Percentiles rank a stretch among this genome's conserved stretches.
phyloP scores from a whole-genome alignment of 2,113 vertebrate genomes.

The Argyrosomus japonicus region DNA sequence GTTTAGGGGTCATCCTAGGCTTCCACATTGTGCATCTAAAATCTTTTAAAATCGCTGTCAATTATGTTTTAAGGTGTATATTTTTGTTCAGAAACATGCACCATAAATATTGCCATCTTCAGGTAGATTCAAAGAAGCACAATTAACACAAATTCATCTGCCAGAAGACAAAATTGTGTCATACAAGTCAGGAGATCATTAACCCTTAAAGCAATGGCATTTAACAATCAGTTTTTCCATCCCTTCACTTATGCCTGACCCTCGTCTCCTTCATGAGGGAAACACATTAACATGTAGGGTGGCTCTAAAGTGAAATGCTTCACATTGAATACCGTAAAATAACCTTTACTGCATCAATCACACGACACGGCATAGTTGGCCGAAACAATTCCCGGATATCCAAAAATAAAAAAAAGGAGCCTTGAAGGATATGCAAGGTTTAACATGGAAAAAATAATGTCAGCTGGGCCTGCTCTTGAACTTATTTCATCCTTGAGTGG shows the following conservation, averaged over 20 bases:
- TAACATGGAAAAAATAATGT: constrained; percentile 51
- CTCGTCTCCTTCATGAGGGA: constrained; percentile 31
- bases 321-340: constrained; percentile 4
- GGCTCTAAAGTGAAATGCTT: constrained; percentile 10
- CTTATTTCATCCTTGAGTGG: constrained; percentile 41
- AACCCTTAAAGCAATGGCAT: constrained; percentile 38
- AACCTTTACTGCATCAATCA: constrained; percentile 28
- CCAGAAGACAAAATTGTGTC: not conserved
- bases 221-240: constrained; percentile 55
- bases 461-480: constrained; percentile 35
- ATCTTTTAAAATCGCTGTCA: not conserved
- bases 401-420: constrained; percentile 50
- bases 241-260: constrained; percentile 16
- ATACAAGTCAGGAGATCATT: constrained; percentile 50
- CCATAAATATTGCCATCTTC: not conserved
- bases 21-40: not conserved
- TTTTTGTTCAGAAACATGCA: not conserved
- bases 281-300: constrained; percentile 14
- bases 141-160: constrained; percentile 13
- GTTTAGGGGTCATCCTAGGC: not conserved
- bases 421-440: constrained; percentile 52
- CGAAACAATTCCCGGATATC: constrained; percentile 65
- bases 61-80: not conserved
- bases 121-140: not conserved
- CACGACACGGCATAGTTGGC: constrained; percentile 8